phyloP scores from a whole-genome alignment of 2,888 invertebrate species.

The Drosophila borborema region DNA sequence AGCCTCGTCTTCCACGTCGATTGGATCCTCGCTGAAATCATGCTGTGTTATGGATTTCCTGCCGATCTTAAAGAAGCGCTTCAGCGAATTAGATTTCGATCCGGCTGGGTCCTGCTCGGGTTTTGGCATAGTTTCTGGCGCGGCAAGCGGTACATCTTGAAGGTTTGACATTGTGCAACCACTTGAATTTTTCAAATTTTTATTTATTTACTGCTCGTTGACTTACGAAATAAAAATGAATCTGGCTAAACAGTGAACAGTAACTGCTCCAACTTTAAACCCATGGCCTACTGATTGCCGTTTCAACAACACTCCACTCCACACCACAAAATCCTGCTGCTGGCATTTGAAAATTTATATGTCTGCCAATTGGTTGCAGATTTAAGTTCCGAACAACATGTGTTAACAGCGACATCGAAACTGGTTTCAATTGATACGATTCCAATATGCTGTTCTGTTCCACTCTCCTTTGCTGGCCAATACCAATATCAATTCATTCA shows the following conservation, averaged over 20 bases:
- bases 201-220: slow-evolving; percentile 51
- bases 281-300: slow-evolving; percentile 43
- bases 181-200: slow-evolving; percentile 53
- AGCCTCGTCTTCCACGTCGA: slow-evolving; percentile 23
- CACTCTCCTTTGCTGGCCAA: slow-evolving; percentile 23
- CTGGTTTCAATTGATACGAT: slow-evolving; percentile 69
- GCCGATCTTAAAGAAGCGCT: slow-evolving; percentile 77
- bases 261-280: slow-evolving; percentile 17
- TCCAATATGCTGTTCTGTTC: slow-evolving; percentile 31
- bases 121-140: slow-evolving; percentile 41
- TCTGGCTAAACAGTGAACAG: slow-evolving; percentile 21
- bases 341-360: slow-evolving; percentile 45
- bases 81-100: slow-evolving; percentile 66
- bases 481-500: slow-evolving; percentile 71
- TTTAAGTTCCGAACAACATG: slow-evolving; percentile 53
- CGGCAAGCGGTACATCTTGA: slow-evolving; percentile 63
- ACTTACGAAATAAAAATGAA: slow-evolving; percentile 67
- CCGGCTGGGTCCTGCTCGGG: slow-evolving; percentile 38
- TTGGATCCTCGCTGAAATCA: slow-evolving; percentile 19
- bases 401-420: slow-evolving; percentile 73
- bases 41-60: slow-evolving; percentile 39
- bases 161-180: slow-evolving; percentile 62
- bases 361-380: slow-evolving; percentile 43
- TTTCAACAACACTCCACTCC: background rate
- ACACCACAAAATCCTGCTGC: slow-evolving; percentile 3